These are phyloP conservation scores for Misgurnus anguillicaudatus DNA, from an alignment of 2,113 vertebrate genomes.

Conservation along the genomic window DNA sequence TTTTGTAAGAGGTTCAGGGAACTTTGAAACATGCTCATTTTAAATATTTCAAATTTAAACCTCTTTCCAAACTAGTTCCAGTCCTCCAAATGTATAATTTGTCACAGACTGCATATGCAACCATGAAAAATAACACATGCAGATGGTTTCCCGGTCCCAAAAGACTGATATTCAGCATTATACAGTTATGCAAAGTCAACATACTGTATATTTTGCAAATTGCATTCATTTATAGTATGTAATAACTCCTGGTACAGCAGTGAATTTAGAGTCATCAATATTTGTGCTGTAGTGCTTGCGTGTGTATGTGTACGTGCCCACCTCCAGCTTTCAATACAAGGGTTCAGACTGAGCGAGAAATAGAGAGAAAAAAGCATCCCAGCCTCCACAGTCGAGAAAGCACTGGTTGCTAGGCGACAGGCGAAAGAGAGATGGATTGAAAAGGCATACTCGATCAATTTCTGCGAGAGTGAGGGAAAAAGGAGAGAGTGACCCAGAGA, in stretches of 20 bases:
- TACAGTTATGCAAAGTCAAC: slow-evolving; percentile 9
- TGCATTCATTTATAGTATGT: slow-evolving; percentile 33
- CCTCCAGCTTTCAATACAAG: slow-evolving; percentile 47
- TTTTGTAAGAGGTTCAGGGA: no score
- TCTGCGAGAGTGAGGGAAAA: slow-evolving; percentile 68
- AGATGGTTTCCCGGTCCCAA: not conserved
- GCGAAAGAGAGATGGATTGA: slow-evolving; percentile 80
- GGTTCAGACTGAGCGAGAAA: slow-evolving; percentile 59
- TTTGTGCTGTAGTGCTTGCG: not conserved
- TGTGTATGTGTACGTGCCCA: slow-evolving; percentile 33
- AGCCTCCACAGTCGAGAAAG: slow-evolving; percentile 79
- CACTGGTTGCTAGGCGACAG: slow-evolving; percentile 82
- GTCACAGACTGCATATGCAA: not conserved
- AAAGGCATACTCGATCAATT: slow-evolving; percentile 82
- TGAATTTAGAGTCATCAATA: slow-evolving; percentile 22
- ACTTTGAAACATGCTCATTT: not conserved
- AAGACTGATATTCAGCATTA: slow-evolving; percentile 3
- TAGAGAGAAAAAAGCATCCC: slow-evolving; percentile 60
- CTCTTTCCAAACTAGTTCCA: not conserved
- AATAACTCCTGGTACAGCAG: slow-evolving; percentile 23
- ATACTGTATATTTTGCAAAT: slow-evolving; percentile 28
- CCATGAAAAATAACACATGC: not conserved
- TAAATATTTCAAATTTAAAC: not conserved
- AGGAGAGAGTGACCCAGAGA: slow-evolving; percentile 23
- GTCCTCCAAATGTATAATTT: not conserved